Evolutionary conservation across 2,888 invertebrate genomes (phyloP).

Genomic region (Drosophila kambysellisi): DNA sequence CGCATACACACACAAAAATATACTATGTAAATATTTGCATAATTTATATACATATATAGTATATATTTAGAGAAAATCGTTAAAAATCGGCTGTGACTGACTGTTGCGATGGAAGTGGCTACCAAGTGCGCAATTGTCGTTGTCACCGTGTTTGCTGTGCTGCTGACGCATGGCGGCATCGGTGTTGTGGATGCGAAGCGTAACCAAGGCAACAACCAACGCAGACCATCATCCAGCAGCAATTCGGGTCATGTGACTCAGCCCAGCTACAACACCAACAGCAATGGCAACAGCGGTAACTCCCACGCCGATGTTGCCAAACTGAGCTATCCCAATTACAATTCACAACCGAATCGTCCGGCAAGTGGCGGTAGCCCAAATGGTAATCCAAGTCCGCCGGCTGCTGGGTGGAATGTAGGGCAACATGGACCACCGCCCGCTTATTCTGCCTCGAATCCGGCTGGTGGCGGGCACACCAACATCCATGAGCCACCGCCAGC

Average conservation of each 20-base stretch:
- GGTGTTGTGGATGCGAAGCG: conserved; percentile 78
- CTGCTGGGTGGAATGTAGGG: conserved; percentile 84
- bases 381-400: conserved; percentile 10
- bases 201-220: conserved; percentile 69
- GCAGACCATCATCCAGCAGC: conserved; percentile 75
- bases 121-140: conserved; percentile 60
- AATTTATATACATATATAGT: conserved; percentile 3
- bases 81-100: conserved; percentile 36
- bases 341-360: conserved; percentile 83
- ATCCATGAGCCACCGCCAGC: conserved; percentile 82
- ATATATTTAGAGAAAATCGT: conserved; percentile 55
- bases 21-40: conserved; percentile 10
- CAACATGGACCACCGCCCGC: conserved; percentile 84
- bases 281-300: conserved; percentile 62
- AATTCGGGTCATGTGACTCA: conserved; percentile 81
- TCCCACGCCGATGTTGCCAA: conserved; percentile 83
- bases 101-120: conserved; percentile 44
- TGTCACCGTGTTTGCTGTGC: conserved; percentile 55
- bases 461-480: conserved; percentile 82
- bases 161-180: conserved; percentile 53
- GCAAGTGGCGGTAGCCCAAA: conserved; percentile 31
- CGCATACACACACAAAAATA: neutral
- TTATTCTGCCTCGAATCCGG: conserved; percentile 81
- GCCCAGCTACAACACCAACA: conserved; percentile 70
- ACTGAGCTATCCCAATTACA: conserved; percentile 83